Conservation (phyloP, 2,113 vertebrate genomes). For the Chloebia gouldiae region DNA sequence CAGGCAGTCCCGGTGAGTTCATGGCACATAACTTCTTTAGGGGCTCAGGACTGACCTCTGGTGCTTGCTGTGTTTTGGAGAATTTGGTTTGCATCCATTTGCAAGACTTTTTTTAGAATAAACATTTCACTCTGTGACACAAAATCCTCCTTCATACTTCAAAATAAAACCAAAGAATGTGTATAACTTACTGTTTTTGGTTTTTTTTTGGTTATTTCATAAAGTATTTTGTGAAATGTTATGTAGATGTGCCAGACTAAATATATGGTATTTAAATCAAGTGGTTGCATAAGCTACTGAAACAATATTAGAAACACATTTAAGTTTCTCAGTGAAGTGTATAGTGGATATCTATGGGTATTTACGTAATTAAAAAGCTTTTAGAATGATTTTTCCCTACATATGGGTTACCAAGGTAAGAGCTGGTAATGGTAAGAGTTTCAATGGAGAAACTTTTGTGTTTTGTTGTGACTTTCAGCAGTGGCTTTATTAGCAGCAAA, state of each 20-base stretch:
- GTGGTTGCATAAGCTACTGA: background rate
- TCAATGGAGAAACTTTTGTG: background rate
- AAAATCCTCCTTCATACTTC: background rate
- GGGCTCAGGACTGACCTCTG: background rate
- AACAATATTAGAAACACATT: background rate
- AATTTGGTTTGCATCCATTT: background rate
- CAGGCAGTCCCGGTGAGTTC: conserved; percentile 89
- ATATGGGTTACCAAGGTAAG: background rate
- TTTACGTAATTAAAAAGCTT: background rate
- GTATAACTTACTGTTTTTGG: rapidly evolving
- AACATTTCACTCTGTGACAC: background rate
- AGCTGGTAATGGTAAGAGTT: too few relatives aligned
- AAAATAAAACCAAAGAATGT: background rate
- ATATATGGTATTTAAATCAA: background rate
- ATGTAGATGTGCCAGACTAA: background rate
- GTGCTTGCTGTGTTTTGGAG: background rate
- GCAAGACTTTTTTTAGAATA: background rate
- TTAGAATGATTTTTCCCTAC: background rate
- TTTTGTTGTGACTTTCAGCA: background rate
- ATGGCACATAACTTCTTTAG: background rate
- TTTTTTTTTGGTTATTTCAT: background rate
- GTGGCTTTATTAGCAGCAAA: background rate
- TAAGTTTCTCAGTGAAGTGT: background rate
- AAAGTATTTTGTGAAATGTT: background rate
- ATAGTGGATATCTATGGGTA: background rate